A percentile compares a stretch with the other conserved stretches of the same genome.
phyloP scores from a whole-genome alignment of 92 coral and sea anemone genomes.

The Umimayanthus chanpuru region DNA sequence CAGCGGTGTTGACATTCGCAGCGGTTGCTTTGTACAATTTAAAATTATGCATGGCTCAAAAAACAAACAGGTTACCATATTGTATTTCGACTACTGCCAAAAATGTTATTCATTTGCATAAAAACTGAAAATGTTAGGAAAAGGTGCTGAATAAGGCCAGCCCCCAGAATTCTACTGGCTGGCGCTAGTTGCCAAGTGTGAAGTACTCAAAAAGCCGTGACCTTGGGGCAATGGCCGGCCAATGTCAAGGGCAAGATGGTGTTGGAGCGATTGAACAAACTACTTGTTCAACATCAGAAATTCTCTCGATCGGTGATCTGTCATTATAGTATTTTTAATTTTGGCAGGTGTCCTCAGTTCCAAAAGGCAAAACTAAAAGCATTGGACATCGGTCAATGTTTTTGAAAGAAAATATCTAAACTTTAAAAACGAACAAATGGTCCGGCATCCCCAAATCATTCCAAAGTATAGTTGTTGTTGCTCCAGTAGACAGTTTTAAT shows the following conservation, averaged over 20 bases:
- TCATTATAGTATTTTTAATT: neutral
- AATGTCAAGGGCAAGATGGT: constrained; percentile 13
- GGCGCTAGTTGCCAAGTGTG: neutral
- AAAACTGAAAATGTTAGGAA: neutral
- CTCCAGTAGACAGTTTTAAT: too few species aligned
- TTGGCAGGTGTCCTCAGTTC: neutral
- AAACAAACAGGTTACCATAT: neutral
- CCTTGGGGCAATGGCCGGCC: constrained; percentile 21
- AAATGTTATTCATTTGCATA: constrained; percentile 18
- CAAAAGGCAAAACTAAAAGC: neutral
- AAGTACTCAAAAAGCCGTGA: neutral
- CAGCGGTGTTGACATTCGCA: neutral
- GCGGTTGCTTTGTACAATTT: neutral
- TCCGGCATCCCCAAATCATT: neutral
- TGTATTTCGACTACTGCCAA: neutral
- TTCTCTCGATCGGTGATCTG: neutral
- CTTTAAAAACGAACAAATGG: neutral
- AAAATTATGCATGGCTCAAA: neutral
- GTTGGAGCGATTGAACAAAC: neutral
- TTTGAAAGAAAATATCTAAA: too few species aligned
- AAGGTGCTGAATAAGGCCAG: constrained; percentile 17
- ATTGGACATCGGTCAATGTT: neutral
- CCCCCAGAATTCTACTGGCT: constrained; percentile 18
- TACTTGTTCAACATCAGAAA: neutral
- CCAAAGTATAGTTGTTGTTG: too few species aligned